Conservation (phyloP, 2,113 vertebrate species). For the Furnarius figulus region DNA sequence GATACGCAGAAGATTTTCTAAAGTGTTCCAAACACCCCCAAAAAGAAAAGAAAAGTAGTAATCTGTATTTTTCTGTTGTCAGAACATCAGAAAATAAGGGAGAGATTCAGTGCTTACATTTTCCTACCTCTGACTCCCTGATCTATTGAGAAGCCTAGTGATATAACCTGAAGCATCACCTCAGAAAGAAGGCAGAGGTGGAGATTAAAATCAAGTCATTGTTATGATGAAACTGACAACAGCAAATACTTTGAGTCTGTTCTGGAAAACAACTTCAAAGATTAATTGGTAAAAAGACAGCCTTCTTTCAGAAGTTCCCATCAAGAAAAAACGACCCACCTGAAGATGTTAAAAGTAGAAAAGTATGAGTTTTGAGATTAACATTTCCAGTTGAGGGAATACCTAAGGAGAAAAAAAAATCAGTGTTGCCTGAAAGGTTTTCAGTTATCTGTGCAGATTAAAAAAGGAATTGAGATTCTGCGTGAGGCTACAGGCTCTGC, state of each 20-base stretch:
- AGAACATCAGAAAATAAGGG: neutral
- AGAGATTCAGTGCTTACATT: neutral
- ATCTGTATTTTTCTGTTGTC: neutral
- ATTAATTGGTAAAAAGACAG: neutral
- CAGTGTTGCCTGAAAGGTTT: conserved; percentile 16
- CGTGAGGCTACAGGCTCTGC: neutral
- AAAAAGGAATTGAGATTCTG: conserved; percentile 17
- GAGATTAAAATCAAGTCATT: neutral
- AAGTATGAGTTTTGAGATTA: neutral
- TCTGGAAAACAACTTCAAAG: neutral
- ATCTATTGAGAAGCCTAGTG: neutral
- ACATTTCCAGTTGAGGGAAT: conserved; percentile 18
- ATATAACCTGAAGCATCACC: neutral
- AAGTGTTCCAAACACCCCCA: neutral
- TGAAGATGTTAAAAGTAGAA: neutral
- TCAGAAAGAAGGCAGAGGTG: neutral
- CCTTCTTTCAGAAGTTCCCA: neutral
- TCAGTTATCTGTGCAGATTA: conserved; percentile 11
- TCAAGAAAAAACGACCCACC: neutral
- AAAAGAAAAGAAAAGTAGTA: neutral
- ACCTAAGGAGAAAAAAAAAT: neutral
- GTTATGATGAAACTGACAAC: neutral
- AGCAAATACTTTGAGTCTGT: neutral
- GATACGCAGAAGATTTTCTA: neutral
- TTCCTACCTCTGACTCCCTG: neutral